A percentile compares a stretch with the other conserved stretches of the same genome.
These are phyloP conservation scores for Ptilorrhoa leucosticta DNA, from an alignment of 2,113 vertebrate genomes.

Conservation along the genomic window DNA sequence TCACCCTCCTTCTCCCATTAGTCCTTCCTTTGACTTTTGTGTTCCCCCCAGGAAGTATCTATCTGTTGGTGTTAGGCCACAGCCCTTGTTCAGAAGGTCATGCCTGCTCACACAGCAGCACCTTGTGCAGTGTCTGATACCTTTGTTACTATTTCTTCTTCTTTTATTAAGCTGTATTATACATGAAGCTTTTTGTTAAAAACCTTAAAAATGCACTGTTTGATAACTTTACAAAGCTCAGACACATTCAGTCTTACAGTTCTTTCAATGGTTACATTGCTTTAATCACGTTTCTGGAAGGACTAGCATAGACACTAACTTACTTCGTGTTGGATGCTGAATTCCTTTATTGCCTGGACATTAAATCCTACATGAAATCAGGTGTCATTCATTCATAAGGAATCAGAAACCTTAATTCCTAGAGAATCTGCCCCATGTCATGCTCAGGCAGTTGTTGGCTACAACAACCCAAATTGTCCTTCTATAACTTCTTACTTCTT, in stretches of 20 bases:
- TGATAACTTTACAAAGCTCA: not conserved
- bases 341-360: not conserved
- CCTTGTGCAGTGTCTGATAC: not conserved
- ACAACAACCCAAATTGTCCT: not conserved
- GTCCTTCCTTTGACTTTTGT: not conserved
- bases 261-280: not conserved
- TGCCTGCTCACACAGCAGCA: rapidly evolving
- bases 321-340: not conserved
- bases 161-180: not conserved
- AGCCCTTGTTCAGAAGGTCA: not conserved
- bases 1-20: not conserved
- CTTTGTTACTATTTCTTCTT: not conserved
- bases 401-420: not conserved
- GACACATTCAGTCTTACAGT: not conserved
- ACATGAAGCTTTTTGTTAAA: not conserved
- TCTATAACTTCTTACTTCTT: not conserved
- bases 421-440: not conserved
- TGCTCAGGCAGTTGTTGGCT: not conserved
- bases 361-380: not conserved
- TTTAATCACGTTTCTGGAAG: not conserved
- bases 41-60: not conserved
- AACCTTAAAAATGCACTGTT: not conserved
- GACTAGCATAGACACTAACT: not conserved
- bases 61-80: not conserved
- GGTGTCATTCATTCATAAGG: not conserved